Percentiles rank a stretch among this genome's conserved stretches.
Conservation (phyloP, 30 jellyfish, hydroid and myxozoan genomes). For the Aurelia sp. region DNA sequence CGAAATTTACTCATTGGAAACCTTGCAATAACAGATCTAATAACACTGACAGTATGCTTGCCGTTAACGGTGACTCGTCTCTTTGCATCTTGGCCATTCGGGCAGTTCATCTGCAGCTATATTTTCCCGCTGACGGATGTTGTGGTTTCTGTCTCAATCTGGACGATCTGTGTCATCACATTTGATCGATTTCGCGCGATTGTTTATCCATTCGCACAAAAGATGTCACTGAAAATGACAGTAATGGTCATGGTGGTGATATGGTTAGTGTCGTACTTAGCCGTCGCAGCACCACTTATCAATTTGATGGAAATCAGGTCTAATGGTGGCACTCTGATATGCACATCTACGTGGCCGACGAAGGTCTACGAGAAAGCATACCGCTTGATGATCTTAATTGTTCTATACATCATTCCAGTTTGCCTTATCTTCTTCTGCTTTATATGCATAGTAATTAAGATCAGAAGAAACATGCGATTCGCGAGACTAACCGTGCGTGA, state of each 20-base stretch:
- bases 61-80: constrained; percentile 67
- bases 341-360: constrained; percentile 72
- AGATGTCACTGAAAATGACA: constrained; percentile 56
- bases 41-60: constrained; percentile 67
- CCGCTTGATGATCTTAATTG: constrained; percentile 53
- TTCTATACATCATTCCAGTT: constrained; percentile 77
- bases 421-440: constrained; percentile 68
- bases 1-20: constrained; percentile 84
- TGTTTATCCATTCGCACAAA: constrained; percentile 82
- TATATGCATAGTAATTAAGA: constrained; percentile 54
- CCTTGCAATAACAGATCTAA: constrained; percentile 89
- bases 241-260: constrained; percentile 33
- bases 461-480: constrained; percentile 69
- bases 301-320: constrained; percentile 26
- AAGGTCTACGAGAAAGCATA: constrained; percentile 14
- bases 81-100: constrained; percentile 95
- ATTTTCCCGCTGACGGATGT: constrained; percentile 87
- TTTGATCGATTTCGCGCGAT: constrained; percentile 96
- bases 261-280: constrained; percentile 82
- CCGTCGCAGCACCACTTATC: constrained; percentile 85
- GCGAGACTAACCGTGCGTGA: constrained; percentile 69
- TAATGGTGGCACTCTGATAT: constrained; percentile 45
- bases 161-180: constrained; percentile 82
- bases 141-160: constrained; percentile 77
- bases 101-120: constrained; percentile 81